These are phyloP conservation scores for Luffia ferchaultella DNA, from an alignment of 2,888 invertebrate species.

Conservation along the genomic window DNA sequence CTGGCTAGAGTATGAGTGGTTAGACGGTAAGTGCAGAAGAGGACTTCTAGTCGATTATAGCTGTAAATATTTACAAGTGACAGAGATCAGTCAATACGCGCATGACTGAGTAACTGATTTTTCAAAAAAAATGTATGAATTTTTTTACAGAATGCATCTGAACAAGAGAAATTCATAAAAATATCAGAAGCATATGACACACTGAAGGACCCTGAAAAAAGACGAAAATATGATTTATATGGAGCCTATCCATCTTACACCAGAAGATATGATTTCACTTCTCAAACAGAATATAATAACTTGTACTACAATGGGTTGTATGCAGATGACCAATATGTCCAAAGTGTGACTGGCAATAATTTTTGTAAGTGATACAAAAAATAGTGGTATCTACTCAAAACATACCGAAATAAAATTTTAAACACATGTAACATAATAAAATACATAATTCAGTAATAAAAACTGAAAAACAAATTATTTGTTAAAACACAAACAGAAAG, in stretches of 20 bases:
- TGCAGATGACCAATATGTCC: slow-evolving; percentile 83
- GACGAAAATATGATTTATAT: slow-evolving; percentile 80
- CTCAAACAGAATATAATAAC: slow-evolving; percentile 76
- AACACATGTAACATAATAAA: background rate
- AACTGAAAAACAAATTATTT: too few relatives aligned
- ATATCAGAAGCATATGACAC: slow-evolving; percentile 88
- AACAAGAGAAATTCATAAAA: slow-evolving; percentile 79
- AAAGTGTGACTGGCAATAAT: slow-evolving; percentile 76
- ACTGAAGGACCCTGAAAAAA: slow-evolving; percentile 80
- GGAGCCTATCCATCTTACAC: slow-evolving; percentile 70
- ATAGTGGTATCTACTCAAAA: background rate
- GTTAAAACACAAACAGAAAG: too few relatives aligned
- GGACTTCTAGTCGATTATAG: too few relatives aligned
- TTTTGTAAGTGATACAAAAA: slow-evolving; percentile 69
- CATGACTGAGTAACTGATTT: too few relatives aligned
- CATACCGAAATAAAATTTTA: background rate
- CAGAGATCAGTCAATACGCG: too few relatives aligned
- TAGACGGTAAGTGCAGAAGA: too few relatives aligned
- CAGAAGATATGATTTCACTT: slow-evolving; percentile 64
- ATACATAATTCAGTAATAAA: background rate
- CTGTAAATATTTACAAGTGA: too few relatives aligned
- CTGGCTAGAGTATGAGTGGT: too few relatives aligned
- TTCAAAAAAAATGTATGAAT: too few relatives aligned
- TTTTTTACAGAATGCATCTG: slow-evolving; percentile 70
- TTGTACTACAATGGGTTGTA: slow-evolving; percentile 88